Conservation (phyloP, 2,113 vertebrate genomes). For the Myocastor coypus region DNA sequence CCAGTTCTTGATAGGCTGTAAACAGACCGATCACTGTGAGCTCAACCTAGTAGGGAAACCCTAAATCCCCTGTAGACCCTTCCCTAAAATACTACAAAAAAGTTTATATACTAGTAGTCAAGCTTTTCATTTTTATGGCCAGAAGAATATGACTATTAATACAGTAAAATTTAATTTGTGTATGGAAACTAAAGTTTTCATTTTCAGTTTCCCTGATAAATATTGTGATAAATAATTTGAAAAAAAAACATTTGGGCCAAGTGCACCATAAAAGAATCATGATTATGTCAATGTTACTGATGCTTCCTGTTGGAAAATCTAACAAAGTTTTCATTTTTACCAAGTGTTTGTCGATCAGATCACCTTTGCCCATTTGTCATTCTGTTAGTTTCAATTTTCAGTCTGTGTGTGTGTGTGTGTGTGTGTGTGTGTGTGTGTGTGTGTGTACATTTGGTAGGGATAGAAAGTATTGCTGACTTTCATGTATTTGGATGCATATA, state of each 20-base stretch:
- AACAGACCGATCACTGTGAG: no score
- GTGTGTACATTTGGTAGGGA: not conserved
- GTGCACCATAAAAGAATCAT: not conserved
- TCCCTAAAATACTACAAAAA: no score
- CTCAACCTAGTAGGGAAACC: no score
- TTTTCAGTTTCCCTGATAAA: slow-evolving; percentile 37
- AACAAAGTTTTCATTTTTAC: not conserved
- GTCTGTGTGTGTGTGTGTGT: not conserved
- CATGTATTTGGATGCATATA: not conserved
- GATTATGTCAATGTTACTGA: not conserved
- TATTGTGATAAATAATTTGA: slow-evolving; percentile 28
- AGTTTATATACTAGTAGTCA: not conserved
- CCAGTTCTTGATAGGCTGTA: no score
- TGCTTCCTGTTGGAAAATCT: not conserved
- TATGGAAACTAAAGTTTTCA: not conserved
- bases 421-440: not conserved
- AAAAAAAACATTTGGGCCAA: not conserved
- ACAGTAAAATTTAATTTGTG: not conserved
- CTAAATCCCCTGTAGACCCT: no score
- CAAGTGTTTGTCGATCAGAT: not conserved
- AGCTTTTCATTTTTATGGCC: slow-evolving; percentile 34
- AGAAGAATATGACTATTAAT: slow-evolving; percentile 17
- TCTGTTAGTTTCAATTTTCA: not conserved
- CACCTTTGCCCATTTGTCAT: not conserved
- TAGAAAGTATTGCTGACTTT: not conserved